Conservation (phyloP, 1,140 invertebrate genomes). For the Nautilus pompilius region DNA sequence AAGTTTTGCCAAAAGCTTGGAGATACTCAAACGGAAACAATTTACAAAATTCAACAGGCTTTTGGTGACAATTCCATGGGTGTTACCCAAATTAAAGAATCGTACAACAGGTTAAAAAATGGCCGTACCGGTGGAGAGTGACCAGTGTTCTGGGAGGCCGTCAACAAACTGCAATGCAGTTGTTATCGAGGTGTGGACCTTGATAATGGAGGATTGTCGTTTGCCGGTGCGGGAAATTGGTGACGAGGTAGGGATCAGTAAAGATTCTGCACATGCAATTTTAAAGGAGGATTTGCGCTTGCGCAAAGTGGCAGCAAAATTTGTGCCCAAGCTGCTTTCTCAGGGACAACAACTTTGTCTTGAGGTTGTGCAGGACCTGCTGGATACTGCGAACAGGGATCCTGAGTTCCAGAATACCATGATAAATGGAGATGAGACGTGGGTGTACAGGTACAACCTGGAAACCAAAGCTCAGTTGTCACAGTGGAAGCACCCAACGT, state of each 20-base stretch:
- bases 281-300: background rate
- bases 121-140: background rate
- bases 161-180: background rate
- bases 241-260: background rate
- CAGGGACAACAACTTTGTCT: too few relatives aligned
- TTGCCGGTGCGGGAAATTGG: background rate
- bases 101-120: background rate
- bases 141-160: background rate
- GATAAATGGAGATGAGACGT: too few relatives aligned
- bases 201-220: background rate
- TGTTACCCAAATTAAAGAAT: background rate
- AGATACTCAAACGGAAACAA: background rate
- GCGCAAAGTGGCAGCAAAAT: background rate
- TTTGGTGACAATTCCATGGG: background rate
- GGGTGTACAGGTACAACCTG: too few relatives aligned
- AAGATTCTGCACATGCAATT: background rate
- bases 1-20: background rate
- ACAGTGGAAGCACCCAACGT: too few relatives aligned
- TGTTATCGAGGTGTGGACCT: background rate
- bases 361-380: too few relatives aligned
- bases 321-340: too few relatives aligned
- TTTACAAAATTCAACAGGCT: background rate
- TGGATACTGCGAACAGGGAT: too few relatives aligned
- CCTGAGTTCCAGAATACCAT: too few relatives aligned
- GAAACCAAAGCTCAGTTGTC: too few relatives aligned